Percentiles rank a stretch among this genome's conserved stretches.
phyloP scores from a whole-genome alignment of 1,140 invertebrate genomes.

The Pseudoatta argentina region DNA sequence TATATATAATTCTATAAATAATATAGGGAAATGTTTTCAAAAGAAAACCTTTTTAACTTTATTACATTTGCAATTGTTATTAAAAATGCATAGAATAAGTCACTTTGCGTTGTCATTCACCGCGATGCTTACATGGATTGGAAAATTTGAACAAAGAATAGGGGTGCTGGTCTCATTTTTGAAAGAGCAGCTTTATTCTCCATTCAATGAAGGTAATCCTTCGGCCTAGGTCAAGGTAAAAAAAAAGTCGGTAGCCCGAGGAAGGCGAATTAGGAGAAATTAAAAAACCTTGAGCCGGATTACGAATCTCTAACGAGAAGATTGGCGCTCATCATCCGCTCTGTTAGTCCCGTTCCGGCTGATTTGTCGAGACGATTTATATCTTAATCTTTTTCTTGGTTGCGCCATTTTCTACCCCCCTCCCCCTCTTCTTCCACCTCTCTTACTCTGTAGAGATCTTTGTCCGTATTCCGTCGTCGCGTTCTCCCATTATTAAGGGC shows the following conservation, averaged over 20 bases:
- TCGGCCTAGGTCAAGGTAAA: conserved; percentile 3
- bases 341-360: conserved; percentile 51
- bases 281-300: conserved; percentile 68
- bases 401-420: not conserved
- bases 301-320: conserved; percentile 70
- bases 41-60: not conserved
- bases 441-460: not conserved
- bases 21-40: not conserved
- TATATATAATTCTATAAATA: not conserved
- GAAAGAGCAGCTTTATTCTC: conserved; percentile 38
- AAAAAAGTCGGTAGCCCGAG: conserved; percentile 39
- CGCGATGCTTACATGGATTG: not conserved
- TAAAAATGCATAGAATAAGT: not conserved
- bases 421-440: not conserved
- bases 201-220: conserved; percentile 55
- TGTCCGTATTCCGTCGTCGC: conserved; percentile 5
- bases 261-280: conserved; percentile 60
- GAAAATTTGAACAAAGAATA: not conserved
- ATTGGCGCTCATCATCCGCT: conserved; percentile 71
- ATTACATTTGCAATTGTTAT: not conserved
- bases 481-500: conserved; percentile 32
- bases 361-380: conserved; percentile 69
- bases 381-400: conserved; percentile 22
- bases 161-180: conserved; percentile 12
- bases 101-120: not conserved